Conservation (phyloP, 1,140 invertebrate species). For the Magallana gigas region DNA sequence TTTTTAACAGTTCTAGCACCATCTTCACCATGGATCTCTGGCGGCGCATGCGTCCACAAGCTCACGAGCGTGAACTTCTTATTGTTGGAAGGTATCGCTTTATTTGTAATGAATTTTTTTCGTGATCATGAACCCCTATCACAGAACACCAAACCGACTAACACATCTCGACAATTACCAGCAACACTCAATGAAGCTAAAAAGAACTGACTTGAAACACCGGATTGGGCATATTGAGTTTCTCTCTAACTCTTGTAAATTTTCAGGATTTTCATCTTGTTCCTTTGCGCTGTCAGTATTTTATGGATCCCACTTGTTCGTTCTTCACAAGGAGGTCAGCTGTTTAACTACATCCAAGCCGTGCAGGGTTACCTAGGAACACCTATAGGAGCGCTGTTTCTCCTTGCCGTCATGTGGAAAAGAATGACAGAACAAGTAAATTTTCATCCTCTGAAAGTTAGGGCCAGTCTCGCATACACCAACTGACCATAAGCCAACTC, state of each 20-base stretch:
- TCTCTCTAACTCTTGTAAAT: not conserved
- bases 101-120: not conserved
- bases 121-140: no score
- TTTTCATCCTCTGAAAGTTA: not conserved
- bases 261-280: constrained; percentile 79
- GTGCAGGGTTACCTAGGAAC: constrained; percentile 82
- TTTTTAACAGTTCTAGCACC: constrained; percentile 82
- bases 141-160: no score
- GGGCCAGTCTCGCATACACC: no score
- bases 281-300: constrained; percentile 81
- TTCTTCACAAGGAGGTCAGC: constrained; percentile 80
- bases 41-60: constrained; percentile 78
- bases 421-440: constrained; percentile 81
- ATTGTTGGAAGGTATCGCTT: constrained; percentile 80
- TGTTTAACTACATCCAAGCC: constrained; percentile 83
- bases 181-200: no score
- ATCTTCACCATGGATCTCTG: constrained; percentile 83
- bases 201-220: no score
- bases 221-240: no score
- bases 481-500: no score
- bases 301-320: constrained; percentile 83
- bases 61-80: constrained; percentile 80
- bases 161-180: no score
- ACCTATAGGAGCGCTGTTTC: constrained; percentile 81
- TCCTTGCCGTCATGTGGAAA: constrained; percentile 80